Percentiles rank a stretch among this genome's conserved stretches.
phyloP scores from a whole-genome alignment of 1,140 invertebrate genomes.

The Philotrypesis tridentata region DNA sequence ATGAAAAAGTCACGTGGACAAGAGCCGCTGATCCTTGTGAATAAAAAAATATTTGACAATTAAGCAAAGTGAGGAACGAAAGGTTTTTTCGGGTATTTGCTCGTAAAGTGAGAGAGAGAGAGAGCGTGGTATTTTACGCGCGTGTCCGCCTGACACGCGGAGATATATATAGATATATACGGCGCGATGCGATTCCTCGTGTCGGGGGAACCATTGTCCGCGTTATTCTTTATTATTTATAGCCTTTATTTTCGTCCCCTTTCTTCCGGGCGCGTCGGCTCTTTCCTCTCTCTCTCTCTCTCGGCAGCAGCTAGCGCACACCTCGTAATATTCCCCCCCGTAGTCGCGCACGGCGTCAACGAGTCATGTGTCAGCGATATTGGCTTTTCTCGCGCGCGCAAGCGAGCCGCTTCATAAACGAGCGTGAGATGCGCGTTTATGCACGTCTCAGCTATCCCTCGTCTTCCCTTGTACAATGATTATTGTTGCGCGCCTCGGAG shows the following conservation, averaged over 20 bases:
- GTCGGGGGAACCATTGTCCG: neutral
- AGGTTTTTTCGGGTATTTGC: too few relatives aligned
- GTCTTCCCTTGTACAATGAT: neutral
- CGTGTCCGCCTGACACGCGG: neutral
- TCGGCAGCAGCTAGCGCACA: too few relatives aligned
- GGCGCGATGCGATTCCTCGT: neutral
- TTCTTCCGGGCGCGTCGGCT: neutral
- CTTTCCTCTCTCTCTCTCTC: neutral
- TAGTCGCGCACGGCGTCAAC: neutral
- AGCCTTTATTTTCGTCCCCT: neutral
- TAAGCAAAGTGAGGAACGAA: too few relatives aligned
- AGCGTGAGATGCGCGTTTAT: neutral
- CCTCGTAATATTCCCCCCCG: neutral
- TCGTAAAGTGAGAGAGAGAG: too few relatives aligned
- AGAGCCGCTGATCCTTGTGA: too few relatives aligned
- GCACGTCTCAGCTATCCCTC: neutral
- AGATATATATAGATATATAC: too few relatives aligned
- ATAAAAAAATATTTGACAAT: too few relatives aligned
- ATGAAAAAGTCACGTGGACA: too few relatives aligned
- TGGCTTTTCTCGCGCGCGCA: neutral
- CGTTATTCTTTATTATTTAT: conserved; percentile 4
- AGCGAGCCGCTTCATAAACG: neutral
- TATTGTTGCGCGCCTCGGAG: neutral
- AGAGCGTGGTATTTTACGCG: neutral
- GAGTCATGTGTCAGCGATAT: conserved; percentile 13